Evolutionary conservation across 53 echinoderm and acorn worm species (phyloP), one percentile per base, ranked within the genome.

Genomic region (Apostichopus leukothele): DNA sequence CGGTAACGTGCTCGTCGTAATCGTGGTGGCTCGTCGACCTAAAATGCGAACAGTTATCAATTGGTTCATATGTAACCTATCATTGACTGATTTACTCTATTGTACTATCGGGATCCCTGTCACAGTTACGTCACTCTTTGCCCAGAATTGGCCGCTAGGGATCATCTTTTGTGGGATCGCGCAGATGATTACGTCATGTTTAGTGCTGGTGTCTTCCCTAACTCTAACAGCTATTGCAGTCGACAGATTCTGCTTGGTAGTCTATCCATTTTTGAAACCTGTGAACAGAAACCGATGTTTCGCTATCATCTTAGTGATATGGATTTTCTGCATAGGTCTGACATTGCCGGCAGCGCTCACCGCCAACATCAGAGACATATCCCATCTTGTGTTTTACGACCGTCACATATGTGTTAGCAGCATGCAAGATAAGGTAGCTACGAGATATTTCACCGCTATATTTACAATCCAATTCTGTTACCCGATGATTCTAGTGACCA

Each of bases 41-140:
- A 96, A 96, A 75, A 93, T 96, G 94, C 89, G 94, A 10, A 96
- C 96, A 1, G 96, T 96, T 10, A 96, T 96, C 53, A 96, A 96
- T 74, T 92, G 95, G 39, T 96, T 95, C 78, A 96, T 96, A 60
- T 92, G 90, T 57, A 96, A 96, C 74, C 91, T 96, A 9, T 94
- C 96, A 9, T 67, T 93, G 10, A 93, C 94, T 10, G 96, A 96
- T 67, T 84, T 96, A 57, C 87, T 94, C 8, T 90, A 90, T 19
- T 91, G 93, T 76, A 79, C 89, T 25, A 78, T 96, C 21, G 96
- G 94, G 5, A 91, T 95, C 21, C 96, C 96, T 6, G 76, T 92
- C 11, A 94, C 89, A 16, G 80, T 96, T 7, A 67, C 86, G 22
- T 76, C 88, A 51, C 83, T 86, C 79, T 78, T 96, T 50, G 91